phyloP scores from a whole-genome alignment of 2,888 invertebrate species.

The Marasmarcha lunaedactyla region DNA sequence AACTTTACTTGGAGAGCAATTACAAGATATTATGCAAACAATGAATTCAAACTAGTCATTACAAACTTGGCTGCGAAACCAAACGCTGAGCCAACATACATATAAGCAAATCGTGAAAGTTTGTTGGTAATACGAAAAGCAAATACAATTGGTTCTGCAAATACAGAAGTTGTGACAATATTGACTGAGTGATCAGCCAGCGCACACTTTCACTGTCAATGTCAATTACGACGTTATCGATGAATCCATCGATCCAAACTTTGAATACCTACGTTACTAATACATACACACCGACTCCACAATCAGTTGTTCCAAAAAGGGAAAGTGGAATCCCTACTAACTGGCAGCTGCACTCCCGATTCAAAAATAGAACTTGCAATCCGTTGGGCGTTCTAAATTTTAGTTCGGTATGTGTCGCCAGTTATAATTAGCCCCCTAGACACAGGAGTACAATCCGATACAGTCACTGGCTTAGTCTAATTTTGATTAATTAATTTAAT shows the following conservation, averaged over 20 bases:
- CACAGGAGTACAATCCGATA: conserved; percentile 35
- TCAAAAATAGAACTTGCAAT: conserved; percentile 59
- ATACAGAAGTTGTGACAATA: conserved; percentile 29
- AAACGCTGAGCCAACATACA: too few relatives aligned
- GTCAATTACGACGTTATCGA: conserved; percentile 40
- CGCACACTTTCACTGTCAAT: conserved; percentile 46
- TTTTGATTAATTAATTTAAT: conserved; percentile 8
- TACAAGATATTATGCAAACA: not conserved
- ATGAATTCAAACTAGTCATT: not conserved
- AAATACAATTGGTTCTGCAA: conserved; percentile 15
- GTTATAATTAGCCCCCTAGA: conserved; percentile 56
- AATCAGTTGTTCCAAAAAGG: conserved; percentile 15
- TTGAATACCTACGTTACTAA: conserved; percentile 2
- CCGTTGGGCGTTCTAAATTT: conserved; percentile 63
- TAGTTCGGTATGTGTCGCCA: conserved; percentile 53
- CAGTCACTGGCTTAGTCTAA: conserved; percentile 44
- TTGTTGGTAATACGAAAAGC: conserved; percentile 6
- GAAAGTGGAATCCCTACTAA: conserved; percentile 48
- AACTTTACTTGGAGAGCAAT: not conserved
- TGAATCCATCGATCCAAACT: not conserved
- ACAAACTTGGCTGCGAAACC: not conserved
- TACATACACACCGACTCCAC: conserved; percentile 7
- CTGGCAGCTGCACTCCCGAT: conserved; percentile 55
- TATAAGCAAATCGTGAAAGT: too few relatives aligned
- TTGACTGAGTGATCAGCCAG: conserved; percentile 27